These are phyloP conservation scores for Australoheros facetus DNA, from an alignment of 2,797 vertebrate genomes.

Conservation along the genomic window DNA sequence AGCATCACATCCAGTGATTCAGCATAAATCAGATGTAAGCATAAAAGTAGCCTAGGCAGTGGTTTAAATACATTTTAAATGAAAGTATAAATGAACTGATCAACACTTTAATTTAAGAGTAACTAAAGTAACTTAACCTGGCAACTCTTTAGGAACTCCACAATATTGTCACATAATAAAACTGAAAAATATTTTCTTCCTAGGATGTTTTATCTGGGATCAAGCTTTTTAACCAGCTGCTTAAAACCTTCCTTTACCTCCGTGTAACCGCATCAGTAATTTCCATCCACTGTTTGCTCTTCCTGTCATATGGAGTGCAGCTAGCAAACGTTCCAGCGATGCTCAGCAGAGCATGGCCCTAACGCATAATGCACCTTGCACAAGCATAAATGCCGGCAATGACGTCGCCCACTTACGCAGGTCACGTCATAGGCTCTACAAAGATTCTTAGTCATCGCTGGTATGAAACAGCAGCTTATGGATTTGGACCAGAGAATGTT, in stretches of 20 bases:
- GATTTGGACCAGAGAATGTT: background rate
- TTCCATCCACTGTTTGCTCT: background rate
- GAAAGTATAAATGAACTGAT: background rate
- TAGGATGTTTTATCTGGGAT: rapidly evolving
- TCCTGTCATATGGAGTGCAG: background rate
- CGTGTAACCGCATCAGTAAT: background rate
- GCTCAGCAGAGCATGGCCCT: background rate
- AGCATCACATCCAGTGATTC: background rate
- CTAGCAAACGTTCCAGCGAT: background rate
- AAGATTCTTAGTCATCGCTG: background rate
- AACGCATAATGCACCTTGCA: no score
- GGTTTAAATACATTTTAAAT: background rate
- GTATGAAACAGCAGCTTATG: background rate
- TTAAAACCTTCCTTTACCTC: background rate
- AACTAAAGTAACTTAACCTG: background rate
- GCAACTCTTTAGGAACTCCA: background rate
- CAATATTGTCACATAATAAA: background rate
- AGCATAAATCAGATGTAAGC: background rate
- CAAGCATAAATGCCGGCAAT: no score
- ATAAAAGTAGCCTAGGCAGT: background rate
- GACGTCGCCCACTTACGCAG: no score
- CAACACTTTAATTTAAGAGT: background rate
- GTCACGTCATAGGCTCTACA: no score
- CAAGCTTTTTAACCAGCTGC: background rate
- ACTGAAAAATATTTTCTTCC: background rate